These are phyloP conservation scores for Antechinus flavipes DNA, from an alignment of 2,113 vertebrate species.

Conservation along the genomic window DNA sequence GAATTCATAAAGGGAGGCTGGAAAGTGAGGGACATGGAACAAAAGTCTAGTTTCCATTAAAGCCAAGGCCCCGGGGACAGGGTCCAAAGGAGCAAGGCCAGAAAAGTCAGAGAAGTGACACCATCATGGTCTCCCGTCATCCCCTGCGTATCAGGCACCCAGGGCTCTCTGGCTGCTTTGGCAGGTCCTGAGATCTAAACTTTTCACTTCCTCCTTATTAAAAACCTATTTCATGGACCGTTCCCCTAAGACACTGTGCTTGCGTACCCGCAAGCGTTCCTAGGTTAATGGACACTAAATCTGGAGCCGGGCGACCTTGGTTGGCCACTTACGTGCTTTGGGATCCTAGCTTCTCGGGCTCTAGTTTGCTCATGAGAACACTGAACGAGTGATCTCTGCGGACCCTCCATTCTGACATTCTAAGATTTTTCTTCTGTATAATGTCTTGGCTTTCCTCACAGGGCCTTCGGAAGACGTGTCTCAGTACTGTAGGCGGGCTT, in stretches of 20 bases:
- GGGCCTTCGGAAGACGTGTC: not conserved
- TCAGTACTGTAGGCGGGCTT: not conserved
- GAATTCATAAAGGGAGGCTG: not conserved
- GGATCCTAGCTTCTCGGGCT: not conserved
- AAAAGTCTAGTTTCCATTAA: not conserved
- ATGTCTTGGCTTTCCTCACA: not conserved
- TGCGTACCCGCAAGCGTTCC: not conserved
- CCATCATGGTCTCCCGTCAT: too few relatives aligned
- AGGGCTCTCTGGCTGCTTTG: not conserved
- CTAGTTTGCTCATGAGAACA: not conserved
- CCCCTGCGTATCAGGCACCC: too few relatives aligned
- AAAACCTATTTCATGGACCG: not conserved
- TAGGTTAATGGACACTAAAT: not conserved
- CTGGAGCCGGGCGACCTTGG: too few relatives aligned
- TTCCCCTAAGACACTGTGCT: not conserved
- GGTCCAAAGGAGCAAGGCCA: not conserved
- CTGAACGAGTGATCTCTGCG: not conserved
- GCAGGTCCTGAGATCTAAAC: not conserved
- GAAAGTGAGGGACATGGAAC: not conserved
- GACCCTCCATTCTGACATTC: too few relatives aligned
- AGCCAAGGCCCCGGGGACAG: not conserved
- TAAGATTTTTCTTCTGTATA: too few relatives aligned
- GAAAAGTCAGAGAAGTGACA: not conserved
- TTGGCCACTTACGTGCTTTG: not conserved
- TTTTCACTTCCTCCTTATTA: not conserved